Conservation (phyloP, 23 tunicate genomes). For the Clavelina lepadiformis region DNA sequence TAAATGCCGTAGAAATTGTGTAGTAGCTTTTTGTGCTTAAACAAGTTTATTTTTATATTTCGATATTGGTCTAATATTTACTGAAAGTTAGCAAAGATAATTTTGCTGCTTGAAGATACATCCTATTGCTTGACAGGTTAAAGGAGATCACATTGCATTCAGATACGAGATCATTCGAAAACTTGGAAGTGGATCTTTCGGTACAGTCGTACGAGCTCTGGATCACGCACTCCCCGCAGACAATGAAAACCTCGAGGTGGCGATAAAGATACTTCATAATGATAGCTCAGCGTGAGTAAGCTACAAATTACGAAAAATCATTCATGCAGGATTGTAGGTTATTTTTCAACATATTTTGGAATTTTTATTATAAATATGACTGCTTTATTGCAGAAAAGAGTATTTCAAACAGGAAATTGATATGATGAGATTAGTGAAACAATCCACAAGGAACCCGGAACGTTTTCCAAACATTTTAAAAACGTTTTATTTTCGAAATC, state of each 20-base stretch:
- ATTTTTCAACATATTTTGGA: too few species aligned
- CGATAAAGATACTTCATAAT: conserved; percentile 87
- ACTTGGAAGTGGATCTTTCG: conserved; percentile 93
- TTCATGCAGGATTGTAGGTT: too few species aligned
- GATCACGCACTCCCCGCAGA: conserved; percentile 54
- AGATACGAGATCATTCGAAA: conserved; percentile 78
- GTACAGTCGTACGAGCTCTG: conserved; percentile 70
- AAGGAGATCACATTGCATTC: conserved; percentile 85
- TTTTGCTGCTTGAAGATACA: too few species aligned
- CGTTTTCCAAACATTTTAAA: conserved; percentile 50
- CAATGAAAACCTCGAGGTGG: conserved; percentile 51
- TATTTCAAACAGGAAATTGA: conserved; percentile 74
- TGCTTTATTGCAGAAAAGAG: conserved; percentile 36
- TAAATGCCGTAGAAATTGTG: too few species aligned
- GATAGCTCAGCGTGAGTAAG: conserved; percentile 43
- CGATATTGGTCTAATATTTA: neutral
- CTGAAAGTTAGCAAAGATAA: neutral
- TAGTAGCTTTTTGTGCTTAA: neutral
- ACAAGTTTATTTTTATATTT: neutral
- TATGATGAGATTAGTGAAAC: conserved; percentile 46
- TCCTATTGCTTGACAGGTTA: conserved; percentile 31
- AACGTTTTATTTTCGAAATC: conserved; percentile 90
- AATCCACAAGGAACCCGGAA: conserved; percentile 24
- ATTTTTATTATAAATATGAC: too few species aligned
- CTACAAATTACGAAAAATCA: neutral